Evolutionary conservation across 2,797 vertebrate genomes (phyloP).

Genomic region (Smutsia gigantea): DNA sequence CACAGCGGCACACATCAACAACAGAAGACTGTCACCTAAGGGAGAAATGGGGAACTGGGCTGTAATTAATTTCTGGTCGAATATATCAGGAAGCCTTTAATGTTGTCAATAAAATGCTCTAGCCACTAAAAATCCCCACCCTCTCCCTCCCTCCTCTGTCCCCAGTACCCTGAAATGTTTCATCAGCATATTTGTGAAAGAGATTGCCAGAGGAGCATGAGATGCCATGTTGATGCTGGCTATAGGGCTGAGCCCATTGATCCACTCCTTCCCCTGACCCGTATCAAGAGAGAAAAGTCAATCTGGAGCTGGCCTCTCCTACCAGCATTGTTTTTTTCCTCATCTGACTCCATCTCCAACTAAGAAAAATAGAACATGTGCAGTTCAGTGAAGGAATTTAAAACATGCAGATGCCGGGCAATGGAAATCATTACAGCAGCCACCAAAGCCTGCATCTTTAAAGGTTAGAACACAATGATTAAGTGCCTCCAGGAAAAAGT

Average conservation of each 20-base stretch:
- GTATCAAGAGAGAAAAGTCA: conserved; percentile 64
- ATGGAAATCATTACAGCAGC: conserved; percentile 80
- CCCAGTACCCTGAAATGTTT: conserved; percentile 64
- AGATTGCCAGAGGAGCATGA: conserved; percentile 42
- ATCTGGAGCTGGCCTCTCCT: conserved; percentile 40
- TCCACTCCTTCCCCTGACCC: neutral
- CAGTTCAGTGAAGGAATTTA: conserved; percentile 69
- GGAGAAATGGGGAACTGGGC: conserved; percentile 81
- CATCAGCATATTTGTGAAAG: conserved; percentile 55
- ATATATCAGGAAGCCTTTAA: conserved; percentile 74
- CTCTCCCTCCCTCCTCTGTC: conserved; percentile 24
- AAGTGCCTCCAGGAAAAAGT: conserved; percentile 69
- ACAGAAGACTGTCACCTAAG: conserved; percentile 83
- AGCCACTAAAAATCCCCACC: conserved; percentile 39
- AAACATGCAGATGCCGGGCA: conserved; percentile 64
- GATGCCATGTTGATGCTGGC: neutral
- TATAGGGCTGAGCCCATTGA: conserved; percentile 58
- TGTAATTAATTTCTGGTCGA: conserved; percentile 83
- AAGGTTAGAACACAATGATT: conserved; percentile 82
- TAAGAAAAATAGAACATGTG: conserved; percentile 74
- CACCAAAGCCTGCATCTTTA: conserved; percentile 60
- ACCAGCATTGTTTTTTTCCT: neutral
- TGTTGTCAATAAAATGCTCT: conserved; percentile 55
- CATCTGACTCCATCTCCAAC: conserved; percentile 70
- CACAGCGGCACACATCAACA: conserved; percentile 80